phyloP scores from a whole-genome alignment of 2,797 vertebrate species.

The Myioborus melanocephalus region DNA sequence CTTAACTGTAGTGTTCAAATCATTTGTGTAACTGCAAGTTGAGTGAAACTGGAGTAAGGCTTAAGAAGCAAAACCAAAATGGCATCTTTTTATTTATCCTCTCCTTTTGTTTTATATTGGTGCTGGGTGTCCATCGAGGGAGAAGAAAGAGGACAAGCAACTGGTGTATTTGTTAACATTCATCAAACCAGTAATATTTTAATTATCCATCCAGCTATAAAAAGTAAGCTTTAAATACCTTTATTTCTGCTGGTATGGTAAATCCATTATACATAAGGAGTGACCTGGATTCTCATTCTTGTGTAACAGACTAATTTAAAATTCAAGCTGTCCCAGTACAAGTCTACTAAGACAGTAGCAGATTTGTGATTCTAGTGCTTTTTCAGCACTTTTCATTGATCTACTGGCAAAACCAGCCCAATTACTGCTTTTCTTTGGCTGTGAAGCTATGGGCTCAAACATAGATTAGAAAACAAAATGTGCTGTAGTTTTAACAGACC shows the following conservation, averaged over 20 bases:
- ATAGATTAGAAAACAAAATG: not conserved
- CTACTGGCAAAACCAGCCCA: not conserved
- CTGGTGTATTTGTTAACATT: not conserved
- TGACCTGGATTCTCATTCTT: constrained; percentile 39
- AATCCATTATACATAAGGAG: constrained; percentile 9
- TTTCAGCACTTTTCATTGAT: constrained; percentile 19
- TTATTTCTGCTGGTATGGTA: not conserved
- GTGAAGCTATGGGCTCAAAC: not conserved
- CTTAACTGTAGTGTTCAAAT: not conserved
- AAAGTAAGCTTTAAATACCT: constrained; percentile 3
- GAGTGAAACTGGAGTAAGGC: not conserved
- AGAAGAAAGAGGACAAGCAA: not conserved
- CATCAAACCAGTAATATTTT: not conserved
- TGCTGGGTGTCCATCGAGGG: not conserved
- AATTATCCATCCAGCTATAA: not conserved
- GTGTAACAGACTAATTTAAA: constrained; percentile 13
- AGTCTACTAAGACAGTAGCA: not conserved
- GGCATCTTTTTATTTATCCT: not conserved
- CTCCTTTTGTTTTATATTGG: not conserved
- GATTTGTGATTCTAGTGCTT: not conserved
- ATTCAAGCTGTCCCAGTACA: not conserved
- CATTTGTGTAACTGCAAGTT: not conserved
- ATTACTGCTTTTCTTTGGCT: not conserved
- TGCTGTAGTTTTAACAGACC: not conserved
- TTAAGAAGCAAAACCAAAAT: not conserved